These are phyloP conservation scores for Hyperoodon ampullatus DNA, from an alignment of 2,113 vertebrate species.

Conservation along the genomic window DNA sequence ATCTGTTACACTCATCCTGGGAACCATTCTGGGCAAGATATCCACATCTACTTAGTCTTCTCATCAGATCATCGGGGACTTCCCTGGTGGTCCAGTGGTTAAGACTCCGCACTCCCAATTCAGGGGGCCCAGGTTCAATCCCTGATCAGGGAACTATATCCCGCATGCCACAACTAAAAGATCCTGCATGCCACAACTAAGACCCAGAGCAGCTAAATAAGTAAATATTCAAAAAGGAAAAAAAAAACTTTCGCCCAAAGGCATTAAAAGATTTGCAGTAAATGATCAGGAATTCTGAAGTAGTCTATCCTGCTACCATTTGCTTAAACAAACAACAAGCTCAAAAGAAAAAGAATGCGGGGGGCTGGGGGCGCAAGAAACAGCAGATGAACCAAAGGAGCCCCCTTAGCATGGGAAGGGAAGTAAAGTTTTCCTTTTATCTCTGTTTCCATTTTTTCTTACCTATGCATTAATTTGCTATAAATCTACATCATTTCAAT, in stretches of 20 bases:
- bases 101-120: too few species aligned
- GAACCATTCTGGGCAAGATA: neutral
- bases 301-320: neutral
- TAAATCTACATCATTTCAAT: neutral
- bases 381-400: neutral
- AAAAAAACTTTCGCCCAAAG: neutral
- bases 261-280: neutral
- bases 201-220: too few species aligned
- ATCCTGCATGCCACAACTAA: too few species aligned
- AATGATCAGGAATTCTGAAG: neutral
- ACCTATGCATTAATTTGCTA: neutral
- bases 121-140: too few species aligned
- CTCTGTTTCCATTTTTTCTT: neutral
- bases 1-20: neutral
- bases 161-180: too few species aligned
- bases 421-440: neutral
- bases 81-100: too few species aligned
- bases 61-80: neutral
- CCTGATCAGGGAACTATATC: too few species aligned
- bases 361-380: fast-evolving
- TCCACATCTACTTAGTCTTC: neutral
- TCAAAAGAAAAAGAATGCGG: neutral
- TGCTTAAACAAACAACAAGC: neutral
- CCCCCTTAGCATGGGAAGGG: neutral
- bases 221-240: too few species aligned